Conservation (phyloP, 2,797 vertebrate genomes). For the Sebastes nivosus region DNA sequence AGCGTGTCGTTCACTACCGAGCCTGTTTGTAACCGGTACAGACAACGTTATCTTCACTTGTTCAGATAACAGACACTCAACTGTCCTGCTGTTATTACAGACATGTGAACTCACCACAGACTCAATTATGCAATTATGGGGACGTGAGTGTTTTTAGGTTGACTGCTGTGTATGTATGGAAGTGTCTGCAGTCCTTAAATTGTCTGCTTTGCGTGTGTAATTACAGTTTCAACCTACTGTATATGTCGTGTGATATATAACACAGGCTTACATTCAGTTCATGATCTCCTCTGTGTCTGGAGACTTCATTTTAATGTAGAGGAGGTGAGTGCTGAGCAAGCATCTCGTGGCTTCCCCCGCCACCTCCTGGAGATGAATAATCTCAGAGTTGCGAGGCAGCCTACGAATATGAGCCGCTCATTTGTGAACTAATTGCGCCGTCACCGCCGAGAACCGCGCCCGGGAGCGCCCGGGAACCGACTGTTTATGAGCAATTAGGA, state of each 20-base stretch:
- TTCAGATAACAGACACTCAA: no score
- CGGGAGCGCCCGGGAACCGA: slow-evolving; percentile 23
- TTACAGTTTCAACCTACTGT: background rate
- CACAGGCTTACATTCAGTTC: background rate
- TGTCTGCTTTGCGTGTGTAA: background rate
- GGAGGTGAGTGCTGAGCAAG: slow-evolving; percentile 36
- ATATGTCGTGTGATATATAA: background rate
- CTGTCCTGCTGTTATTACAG: background rate
- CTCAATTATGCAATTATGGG: background rate
- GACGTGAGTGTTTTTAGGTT: background rate
- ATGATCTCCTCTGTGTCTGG: background rate
- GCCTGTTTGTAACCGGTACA: no score
- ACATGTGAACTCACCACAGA: background rate
- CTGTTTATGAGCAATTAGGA: slow-evolving; percentile 69
- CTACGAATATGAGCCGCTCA: slow-evolving; percentile 51
- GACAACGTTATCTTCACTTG: no score
- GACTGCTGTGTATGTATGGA: background rate
- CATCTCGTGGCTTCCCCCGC: slow-evolving; percentile 10
- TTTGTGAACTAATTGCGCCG: slow-evolving; percentile 66
- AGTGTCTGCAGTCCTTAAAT: background rate
- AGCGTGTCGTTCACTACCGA: no score
- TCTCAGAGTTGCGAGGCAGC: slow-evolving; percentile 16
- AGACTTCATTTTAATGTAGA: background rate
- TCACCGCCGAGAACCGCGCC: slow-evolving; percentile 8
- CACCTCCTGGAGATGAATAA: slow-evolving; percentile 47